Evolutionary conservation across 1,140 invertebrate species (phyloP).

Genomic region (Conus betulinus): DNA sequence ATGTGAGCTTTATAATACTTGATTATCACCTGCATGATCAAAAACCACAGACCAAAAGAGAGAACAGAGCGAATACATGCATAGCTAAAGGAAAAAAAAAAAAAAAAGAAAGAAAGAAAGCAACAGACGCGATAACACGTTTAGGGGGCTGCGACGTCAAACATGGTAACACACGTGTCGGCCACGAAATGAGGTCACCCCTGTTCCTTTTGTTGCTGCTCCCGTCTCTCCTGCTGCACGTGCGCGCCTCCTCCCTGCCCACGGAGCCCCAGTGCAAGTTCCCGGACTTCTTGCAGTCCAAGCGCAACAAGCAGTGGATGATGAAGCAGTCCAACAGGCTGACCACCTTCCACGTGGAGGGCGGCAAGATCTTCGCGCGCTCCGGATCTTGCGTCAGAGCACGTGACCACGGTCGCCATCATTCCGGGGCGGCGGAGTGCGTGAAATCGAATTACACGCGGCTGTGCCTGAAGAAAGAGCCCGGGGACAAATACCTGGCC

Average conservation of each 20-base stretch:
- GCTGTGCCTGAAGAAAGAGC: constrained; percentile 21
- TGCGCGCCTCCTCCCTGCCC: not conserved
- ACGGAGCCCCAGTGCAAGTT: not conserved
- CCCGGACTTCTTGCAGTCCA: constrained; percentile 34
- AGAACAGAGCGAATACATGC: too few relatives aligned
- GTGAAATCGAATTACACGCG: constrained; percentile 40
- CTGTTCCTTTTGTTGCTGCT: not conserved
- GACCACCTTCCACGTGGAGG: constrained; percentile 35
- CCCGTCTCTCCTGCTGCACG: not conserved
- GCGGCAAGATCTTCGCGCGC: constrained; percentile 30
- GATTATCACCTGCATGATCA: too few relatives aligned
- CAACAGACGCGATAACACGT: too few relatives aligned
- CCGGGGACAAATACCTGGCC: constrained; percentile 25
- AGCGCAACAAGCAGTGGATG: constrained; percentile 36
- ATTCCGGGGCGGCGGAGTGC: constrained; percentile 7
- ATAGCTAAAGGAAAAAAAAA: too few relatives aligned
- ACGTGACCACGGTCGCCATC: not conserved
- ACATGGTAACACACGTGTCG: too few relatives aligned
- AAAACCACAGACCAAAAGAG: too few relatives aligned
- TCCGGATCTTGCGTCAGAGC: constrained; percentile 30
- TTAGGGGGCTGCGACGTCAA: too few relatives aligned
- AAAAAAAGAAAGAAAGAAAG: too few relatives aligned
- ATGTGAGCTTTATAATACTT: too few relatives aligned
- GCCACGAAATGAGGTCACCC: not conserved
- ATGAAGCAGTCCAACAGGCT: constrained; percentile 36